Conservation (phyloP, 1,140 invertebrate genomes). For the Eumaeus atala region DNA sequence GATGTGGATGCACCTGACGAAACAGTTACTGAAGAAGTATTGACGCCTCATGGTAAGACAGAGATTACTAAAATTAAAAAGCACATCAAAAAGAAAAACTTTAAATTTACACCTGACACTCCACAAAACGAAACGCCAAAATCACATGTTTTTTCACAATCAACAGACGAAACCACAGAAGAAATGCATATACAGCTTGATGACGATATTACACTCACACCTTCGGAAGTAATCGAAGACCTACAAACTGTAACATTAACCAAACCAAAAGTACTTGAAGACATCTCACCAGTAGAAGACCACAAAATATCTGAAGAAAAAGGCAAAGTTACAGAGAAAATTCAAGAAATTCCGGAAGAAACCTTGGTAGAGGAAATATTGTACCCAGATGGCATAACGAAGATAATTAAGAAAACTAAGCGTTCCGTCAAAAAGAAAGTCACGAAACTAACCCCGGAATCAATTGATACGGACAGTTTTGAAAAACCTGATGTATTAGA, state of each 20-base stretch:
- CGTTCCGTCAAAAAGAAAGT: no score
- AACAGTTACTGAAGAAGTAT: slow-evolving; percentile 21
- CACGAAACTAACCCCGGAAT: no score
- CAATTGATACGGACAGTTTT: not conserved
- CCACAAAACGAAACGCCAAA: not conserved
- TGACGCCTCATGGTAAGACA: slow-evolving; percentile 4
- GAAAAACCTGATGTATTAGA: no score
- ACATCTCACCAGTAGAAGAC: no score
- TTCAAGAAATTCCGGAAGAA: no score
- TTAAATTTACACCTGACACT: no score
- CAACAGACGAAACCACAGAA: not conserved
- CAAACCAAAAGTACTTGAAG: not conserved
- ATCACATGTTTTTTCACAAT: not conserved
- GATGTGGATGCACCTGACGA: slow-evolving; percentile 21
- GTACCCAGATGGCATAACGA: no score
- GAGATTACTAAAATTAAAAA: slow-evolving; percentile 3
- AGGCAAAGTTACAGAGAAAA: no score
- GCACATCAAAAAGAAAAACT: slow-evolving; percentile 37
- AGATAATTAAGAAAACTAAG: no score
- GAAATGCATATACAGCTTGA: not conserved
- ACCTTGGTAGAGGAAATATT: no score
- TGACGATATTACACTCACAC: not conserved
- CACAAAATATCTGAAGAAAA: no score
- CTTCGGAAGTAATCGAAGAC: not conserved
- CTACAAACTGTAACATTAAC: no score